Conservation (phyloP, 2,113 vertebrate genomes). For the Macaca mulatta region DNA sequence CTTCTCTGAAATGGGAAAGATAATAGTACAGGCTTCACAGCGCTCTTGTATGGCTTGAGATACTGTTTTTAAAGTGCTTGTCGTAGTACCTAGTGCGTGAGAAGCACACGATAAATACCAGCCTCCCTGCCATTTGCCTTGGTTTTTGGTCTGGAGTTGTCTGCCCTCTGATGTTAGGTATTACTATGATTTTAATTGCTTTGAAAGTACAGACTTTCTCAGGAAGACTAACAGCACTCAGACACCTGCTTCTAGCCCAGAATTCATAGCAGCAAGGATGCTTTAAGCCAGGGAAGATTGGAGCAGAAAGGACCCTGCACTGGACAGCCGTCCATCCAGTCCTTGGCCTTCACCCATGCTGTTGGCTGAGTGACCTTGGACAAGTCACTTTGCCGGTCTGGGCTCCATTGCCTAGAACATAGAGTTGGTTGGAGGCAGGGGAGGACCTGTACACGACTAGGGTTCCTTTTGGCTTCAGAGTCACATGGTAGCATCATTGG, state of each 20-base stretch:
- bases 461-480: not conserved
- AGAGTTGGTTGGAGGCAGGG: not conserved
- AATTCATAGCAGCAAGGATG: not conserved
- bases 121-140: not conserved
- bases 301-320: not conserved
- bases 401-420: not conserved
- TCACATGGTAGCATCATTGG: not conserved
- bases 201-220: not conserved
- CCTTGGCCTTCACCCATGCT: not conserved
- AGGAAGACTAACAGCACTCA: not conserved
- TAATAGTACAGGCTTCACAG: not conserved
- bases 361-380: not conserved
- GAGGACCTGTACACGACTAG: not conserved
- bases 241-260: not conserved
- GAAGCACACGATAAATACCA: not conserved
- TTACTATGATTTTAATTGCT: not conserved
- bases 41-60: not conserved
- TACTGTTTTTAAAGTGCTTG: not conserved
- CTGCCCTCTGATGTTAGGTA: not conserved
- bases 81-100: rapidly evolving
- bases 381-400: not conserved
- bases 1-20: not conserved
- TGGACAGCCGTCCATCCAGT: not conserved
- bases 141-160: not conserved
- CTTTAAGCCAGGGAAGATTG: not conserved